Evolutionary conservation across 2,888 invertebrate species (phyloP), one percentile per base, ranked within the genome.

Genomic region (Ceriagrion tenellum): DNA sequence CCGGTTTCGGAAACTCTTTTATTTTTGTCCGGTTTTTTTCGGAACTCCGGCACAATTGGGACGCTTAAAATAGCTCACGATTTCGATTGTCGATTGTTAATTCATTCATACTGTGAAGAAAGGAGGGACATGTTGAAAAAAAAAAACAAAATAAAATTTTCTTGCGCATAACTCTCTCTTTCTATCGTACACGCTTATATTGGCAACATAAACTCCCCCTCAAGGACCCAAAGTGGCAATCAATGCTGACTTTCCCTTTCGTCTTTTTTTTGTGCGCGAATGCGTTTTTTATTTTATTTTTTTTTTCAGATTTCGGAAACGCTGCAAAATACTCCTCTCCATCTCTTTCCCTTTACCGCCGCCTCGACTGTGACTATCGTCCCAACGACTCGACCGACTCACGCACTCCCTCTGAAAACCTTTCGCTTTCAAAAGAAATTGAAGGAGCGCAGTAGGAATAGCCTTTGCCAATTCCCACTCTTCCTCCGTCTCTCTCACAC

Each of bases 11-110:
- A n/a, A 69, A 35, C 35, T 8, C 63, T 63, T 63, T 6, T n/a
- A 69, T 26, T 26, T 69, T 69, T 81, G 30, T 81, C 35, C 59
- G 4, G 8, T 81, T 35, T 81, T 81, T 0, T 81, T 18, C 26
- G 16, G 16, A 30, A 6, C 81, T 81, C 30, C 81, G 3, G 18
- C 1, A 93, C 74, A 69, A 93, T 74, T 63, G 69, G 40, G 40
- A 74, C 47, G 69, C 69, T 59, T 20, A 81, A 81, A 69, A 40
- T 93, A 47, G 13, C 23, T 93, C 93, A 93, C 93, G 93, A 69
- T 47, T 93, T 47, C 93, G 55, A 93, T 93, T 93, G 93, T 93
- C 93, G 47, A 93, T 93, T 93, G 93, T 93, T 63, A 93, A 93
- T 91, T 40, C 91, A 69, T 35, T 74, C 47, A 91, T 91, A 23